These are phyloP conservation scores for Drosophila pseudoananassae DNA, from an alignment of 1,140 invertebrate genomes.

Conservation along the genomic window DNA sequence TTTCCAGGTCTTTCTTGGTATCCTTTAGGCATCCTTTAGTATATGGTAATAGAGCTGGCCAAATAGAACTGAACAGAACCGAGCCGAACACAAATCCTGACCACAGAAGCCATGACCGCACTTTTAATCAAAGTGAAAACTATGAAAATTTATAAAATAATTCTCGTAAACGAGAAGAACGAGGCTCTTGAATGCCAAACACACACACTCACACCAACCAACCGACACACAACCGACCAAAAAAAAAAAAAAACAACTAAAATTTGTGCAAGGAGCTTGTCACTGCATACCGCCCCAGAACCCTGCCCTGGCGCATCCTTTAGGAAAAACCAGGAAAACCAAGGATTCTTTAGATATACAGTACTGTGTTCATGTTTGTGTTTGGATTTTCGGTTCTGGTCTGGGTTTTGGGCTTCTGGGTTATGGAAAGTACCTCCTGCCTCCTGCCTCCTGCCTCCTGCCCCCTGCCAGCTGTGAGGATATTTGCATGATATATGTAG, in stretches of 20 bases:
- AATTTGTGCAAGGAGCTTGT: slow-evolving; percentile 53
- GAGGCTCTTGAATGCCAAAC: background rate
- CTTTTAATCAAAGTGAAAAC: slow-evolving; percentile 82
- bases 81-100: slow-evolving; percentile 30
- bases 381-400: slow-evolving; percentile 42
- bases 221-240: background rate
- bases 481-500: slow-evolving; percentile 79
- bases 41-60: slow-evolving; percentile 64
- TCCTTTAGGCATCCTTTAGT: background rate
- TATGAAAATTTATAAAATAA: slow-evolving; percentile 81
- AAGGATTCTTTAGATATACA: slow-evolving; percentile 23
- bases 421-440: background rate
- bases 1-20: slow-evolving; percentile 3
- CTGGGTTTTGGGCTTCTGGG: slow-evolving; percentile 5
- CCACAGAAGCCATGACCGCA: slow-evolving; percentile 76
- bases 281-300: slow-evolving; percentile 1
- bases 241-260: slow-evolving; percentile 13
- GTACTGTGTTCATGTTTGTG: slow-evolving; percentile 29
- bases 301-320: background rate
- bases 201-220: too few species aligned
- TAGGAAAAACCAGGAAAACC: slow-evolving; percentile 18
- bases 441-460: background rate
- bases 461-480: slow-evolving; percentile 8
- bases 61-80: slow-evolving; percentile 20
- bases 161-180: slow-evolving; percentile 51